Evolutionary conservation across 2,888 invertebrate species (phyloP), one percentile per base, ranked within the genome.

Genomic region (Spodoptera littoralis): DNA sequence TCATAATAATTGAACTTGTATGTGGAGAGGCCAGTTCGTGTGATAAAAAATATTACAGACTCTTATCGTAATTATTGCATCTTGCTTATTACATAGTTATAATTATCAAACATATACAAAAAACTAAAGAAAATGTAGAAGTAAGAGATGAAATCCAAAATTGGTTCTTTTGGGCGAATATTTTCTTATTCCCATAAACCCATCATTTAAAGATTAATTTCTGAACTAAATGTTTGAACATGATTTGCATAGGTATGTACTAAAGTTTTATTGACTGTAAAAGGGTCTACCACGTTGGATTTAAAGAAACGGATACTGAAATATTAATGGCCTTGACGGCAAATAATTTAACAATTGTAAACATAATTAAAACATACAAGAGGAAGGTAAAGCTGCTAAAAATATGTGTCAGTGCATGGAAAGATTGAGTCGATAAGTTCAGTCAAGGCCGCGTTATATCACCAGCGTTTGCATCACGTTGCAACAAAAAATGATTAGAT

Each of bases 391-490:
- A 30, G 12, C 52, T 52, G 60, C 63, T 68, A 61, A 76, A 70
- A 80, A 87, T 86, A 83, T 88, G 81, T 89, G 88, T 87, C 88
- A 86, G 79, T 76, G 75, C 65, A 80, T 78, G 79, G 73, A 84
- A 85, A 86, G 84, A 87, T 86, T 86, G 76, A 80, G 78, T 61
- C 82, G 90, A 92, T 91, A 90, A 90, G 72, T 75, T 58, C 83
- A 87, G 86, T 88, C 92, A 92, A 92, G 92, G 93, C 81, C 90
- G 80, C 52, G 48, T 78, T 79, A 81, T 88, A 88, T 86, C 85
- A 84, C 79, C 85, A 65, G 85, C 84, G 73, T 81, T 77, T 85
- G 84, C 85, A 85, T 81, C 82, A 83, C 80, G 84, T 81, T 84
- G 84, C 86, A 85, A 61, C 76, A 76, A 69, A 79, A 73, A 60